Evolutionary conservation across 2,797 vertebrate species (phyloP).

Genomic region (Lerista edwardsae): DNA sequence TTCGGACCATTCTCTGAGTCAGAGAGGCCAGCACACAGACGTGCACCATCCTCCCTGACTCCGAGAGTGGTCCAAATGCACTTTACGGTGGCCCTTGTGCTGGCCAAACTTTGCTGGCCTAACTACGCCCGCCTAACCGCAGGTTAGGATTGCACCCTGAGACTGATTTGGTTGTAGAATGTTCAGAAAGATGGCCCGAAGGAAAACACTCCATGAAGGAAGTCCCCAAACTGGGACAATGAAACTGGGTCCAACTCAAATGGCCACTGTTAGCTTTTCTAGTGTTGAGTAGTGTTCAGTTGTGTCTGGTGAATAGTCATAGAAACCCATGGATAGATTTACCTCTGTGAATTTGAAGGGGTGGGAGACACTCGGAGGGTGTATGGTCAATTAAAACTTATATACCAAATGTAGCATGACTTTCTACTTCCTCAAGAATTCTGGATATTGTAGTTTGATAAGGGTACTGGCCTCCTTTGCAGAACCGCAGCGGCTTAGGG

Average conservation of each 20-base stretch:
- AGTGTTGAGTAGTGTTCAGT: neutral
- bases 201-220: too few species aligned
- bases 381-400: too few species aligned
- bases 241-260: neutral
- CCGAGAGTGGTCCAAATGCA: too few species aligned
- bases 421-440: neutral
- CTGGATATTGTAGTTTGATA: neutral
- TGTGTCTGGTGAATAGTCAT: neutral
- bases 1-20: too few species aligned
- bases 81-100: too few species aligned
- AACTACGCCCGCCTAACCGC: too few species aligned
- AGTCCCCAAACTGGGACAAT: neutral
- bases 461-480: neutral
- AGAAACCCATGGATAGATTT: neutral
- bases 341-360: neutral
- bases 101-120: too few species aligned
- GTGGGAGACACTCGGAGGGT: too few species aligned
- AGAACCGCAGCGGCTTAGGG: neutral
- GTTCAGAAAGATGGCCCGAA: conserved; percentile 7
- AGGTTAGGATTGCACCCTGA: too few species aligned
- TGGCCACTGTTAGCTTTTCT: neutral
- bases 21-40: too few species aligned
- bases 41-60: too few species aligned
- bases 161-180: neutral
- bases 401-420: neutral